Conservation (phyloP, 1,140 invertebrate species). For the Capitella teleta region DNA sequence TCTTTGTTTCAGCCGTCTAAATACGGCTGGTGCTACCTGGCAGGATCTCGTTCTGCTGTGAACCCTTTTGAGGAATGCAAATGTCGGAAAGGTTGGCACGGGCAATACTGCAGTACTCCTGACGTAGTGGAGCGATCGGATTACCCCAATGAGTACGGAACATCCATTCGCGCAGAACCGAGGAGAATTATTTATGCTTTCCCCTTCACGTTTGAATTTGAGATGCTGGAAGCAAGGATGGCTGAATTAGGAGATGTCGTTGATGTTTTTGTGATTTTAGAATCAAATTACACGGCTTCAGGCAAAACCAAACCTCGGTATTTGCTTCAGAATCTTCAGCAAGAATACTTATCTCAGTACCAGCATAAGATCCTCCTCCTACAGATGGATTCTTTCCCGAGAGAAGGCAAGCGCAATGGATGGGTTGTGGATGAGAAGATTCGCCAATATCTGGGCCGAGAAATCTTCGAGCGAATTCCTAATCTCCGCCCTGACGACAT, state of each 20-base stretch:
- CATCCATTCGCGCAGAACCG: neutral
- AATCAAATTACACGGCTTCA: conserved; percentile 23
- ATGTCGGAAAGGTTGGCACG: neutral
- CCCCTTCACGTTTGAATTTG: conserved; percentile 9
- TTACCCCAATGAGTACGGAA: conserved; percentile 1
- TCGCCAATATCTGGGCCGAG: conserved; percentile 21
- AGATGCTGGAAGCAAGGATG: conserved; percentile 8
- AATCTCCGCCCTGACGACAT: conserved; percentile 47
- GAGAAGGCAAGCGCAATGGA: conserved; percentile 4
- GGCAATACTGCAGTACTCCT: neutral
- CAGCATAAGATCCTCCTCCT: conserved; percentile 51
- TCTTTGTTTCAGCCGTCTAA: too few relatives aligned
- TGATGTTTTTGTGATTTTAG: conserved; percentile 7
- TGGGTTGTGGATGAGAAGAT: conserved; percentile 11
- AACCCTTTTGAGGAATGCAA: neutral
- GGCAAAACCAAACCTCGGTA: conserved; percentile 27
- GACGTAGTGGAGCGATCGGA: neutral
- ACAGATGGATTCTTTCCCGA: conserved; percentile 30
- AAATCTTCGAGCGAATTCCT: conserved; percentile 17
- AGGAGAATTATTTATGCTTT: conserved; percentile 9
- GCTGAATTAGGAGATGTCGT: conserved; percentile 26
- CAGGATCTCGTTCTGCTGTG: too few relatives aligned
- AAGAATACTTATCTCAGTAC: conserved; percentile 21
- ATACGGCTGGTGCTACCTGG: too few relatives aligned
- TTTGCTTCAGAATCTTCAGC: conserved; percentile 18